phyloP scores from a whole-genome alignment of 2,113 vertebrate species.

The Polyodon spathula region DNA sequence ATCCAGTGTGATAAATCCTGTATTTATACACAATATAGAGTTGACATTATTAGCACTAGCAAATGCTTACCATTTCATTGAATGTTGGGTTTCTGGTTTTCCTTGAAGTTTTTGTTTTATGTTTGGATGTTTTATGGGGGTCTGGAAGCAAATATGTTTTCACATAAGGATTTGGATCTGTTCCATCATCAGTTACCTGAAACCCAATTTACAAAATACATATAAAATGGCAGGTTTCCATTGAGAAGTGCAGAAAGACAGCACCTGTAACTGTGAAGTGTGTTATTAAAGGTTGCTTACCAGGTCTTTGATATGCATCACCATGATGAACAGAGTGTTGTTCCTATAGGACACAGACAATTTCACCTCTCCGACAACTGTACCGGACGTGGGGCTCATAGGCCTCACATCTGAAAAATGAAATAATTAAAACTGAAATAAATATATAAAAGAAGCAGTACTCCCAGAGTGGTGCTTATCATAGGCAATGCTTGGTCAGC shows the following conservation, averaged over 20 bases:
- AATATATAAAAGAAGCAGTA: too few relatives aligned
- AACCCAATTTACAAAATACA: not conserved
- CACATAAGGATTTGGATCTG: conserved; percentile 94
- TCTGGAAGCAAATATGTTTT: conserved; percentile 97
- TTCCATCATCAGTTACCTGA: conserved; percentile 86
- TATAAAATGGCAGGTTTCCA: not conserved
- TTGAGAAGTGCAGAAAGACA: not conserved
- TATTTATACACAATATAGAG: too few relatives aligned
- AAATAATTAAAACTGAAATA: not conserved
- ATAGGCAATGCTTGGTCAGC: not conserved
- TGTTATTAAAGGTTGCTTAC: conserved; percentile 42
- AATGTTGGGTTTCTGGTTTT: conserved; percentile 96
- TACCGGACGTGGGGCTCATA: conserved; percentile 74
- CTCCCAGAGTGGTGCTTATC: too few relatives aligned
- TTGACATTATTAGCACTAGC: too few relatives aligned
- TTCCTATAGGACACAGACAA: conserved; percentile 92
- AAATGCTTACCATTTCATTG: conserved; percentile 88
- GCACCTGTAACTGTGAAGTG: not conserved
- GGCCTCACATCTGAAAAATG: conserved; percentile 45
- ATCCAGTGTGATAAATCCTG: not conserved
- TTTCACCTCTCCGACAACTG: conserved; percentile 91
- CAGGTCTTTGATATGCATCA: conserved; percentile 97
- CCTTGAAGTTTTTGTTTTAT: conserved; percentile 90
- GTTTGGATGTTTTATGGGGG: conserved; percentile 87
- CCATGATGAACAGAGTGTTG: conserved; percentile 94